Evolutionary conservation across 2,888 invertebrate genomes (phyloP).

Genomic region (Leptinotarsa juncta): DNA sequence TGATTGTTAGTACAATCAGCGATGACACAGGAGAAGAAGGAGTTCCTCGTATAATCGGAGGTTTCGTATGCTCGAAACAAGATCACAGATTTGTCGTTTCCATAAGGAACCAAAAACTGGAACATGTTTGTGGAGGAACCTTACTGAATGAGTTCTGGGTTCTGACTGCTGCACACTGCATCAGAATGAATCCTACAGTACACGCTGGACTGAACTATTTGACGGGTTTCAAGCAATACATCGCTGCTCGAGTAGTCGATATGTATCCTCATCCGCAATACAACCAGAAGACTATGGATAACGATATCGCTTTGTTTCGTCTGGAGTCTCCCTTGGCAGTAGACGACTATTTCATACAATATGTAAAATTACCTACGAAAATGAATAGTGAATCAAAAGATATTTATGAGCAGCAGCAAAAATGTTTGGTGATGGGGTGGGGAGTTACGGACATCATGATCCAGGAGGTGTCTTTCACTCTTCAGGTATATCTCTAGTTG

Average conservation of each 20-base stretch:
- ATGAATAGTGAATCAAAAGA: neutral
- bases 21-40: neutral
- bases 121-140: conserved; percentile 24
- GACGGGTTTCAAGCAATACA: neutral
- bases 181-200: neutral
- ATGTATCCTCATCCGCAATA: conserved; percentile 15
- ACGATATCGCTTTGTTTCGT: conserved; percentile 12
- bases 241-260: neutral
- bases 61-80: neutral
- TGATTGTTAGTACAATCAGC: neutral
- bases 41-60: conserved; percentile 11
- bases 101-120: neutral
- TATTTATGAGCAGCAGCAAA: neutral
- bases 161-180: conserved; percentile 28
- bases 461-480: neutral
- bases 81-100: conserved; percentile 12
- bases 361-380: conserved; percentile 18
- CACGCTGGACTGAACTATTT: conserved; percentile 10
- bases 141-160: conserved; percentile 17
- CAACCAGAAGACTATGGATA: neutral
- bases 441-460: neutral
- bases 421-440: conserved; percentile 11
- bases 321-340: neutral
- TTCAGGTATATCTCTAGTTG: neutral
- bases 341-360: neutral